A percentile compares a stretch with the other conserved stretches of the same genome.
These are phyloP conservation scores for Pseudachorutes palmiensis DNA, from an alignment of 1,140 invertebrate genomes.

Conservation along the genomic window DNA sequence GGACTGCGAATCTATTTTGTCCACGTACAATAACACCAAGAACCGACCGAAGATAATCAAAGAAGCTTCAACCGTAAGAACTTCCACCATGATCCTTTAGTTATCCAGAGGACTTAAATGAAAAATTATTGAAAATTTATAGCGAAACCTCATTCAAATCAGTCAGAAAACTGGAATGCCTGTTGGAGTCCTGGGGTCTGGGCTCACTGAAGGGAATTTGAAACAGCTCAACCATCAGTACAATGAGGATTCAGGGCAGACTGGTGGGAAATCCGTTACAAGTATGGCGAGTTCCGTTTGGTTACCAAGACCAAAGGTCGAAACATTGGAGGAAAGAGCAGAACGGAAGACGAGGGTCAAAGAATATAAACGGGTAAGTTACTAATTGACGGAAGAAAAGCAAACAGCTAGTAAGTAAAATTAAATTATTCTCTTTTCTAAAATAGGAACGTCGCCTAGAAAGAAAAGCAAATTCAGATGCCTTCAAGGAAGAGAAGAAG, in stretches of 20 bases:
- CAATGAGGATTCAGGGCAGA: constrained; percentile 12
- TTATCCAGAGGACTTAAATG: constrained; percentile 6
- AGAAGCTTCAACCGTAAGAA: constrained; percentile 57
- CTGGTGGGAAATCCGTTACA: constrained; percentile 53
- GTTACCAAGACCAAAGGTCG: constrained; percentile 59
- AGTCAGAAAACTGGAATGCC: constrained; percentile 64
- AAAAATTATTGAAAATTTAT: constrained; percentile 4
- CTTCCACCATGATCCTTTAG: constrained; percentile 11
- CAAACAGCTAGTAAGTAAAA: constrained; percentile 22
- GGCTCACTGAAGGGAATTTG: constrained; percentile 54
- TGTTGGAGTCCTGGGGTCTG: constrained; percentile 51
- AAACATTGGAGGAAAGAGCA: constrained; percentile 70
- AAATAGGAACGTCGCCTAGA: constrained; percentile 73
- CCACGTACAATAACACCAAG: constrained; percentile 79
- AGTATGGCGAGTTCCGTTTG: constrained; percentile 55
- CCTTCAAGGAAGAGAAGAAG: constrained; percentile 83
- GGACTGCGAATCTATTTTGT: constrained; percentile 89
- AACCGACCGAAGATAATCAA: constrained; percentile 82
- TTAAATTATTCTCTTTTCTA: constrained; percentile 37
- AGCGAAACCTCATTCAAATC: constrained; percentile 52
- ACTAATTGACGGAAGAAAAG: constrained; percentile 20
- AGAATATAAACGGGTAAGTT: constrained; percentile 60
- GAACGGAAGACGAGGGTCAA: constrained; percentile 73
- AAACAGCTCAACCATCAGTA: constrained; percentile 55
- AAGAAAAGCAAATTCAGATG: constrained; percentile 72